These are phyloP conservation scores for Mimas tiliae DNA, from an alignment of 2,888 invertebrate genomes.

Conservation along the genomic window DNA sequence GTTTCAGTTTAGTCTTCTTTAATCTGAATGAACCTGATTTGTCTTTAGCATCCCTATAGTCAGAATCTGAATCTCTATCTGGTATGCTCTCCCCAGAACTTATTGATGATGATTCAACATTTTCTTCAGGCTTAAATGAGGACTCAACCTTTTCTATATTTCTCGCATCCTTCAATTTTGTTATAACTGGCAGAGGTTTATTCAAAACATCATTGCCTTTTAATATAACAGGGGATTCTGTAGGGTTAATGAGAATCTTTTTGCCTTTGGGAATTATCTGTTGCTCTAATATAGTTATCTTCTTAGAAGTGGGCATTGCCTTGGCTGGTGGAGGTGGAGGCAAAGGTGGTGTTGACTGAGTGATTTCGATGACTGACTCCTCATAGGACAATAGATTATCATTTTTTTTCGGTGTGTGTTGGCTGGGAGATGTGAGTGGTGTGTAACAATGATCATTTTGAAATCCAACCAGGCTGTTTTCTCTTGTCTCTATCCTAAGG, in stretches of 20 bases:
- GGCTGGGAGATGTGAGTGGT: slow-evolving; percentile 87
- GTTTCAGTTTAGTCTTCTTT: slow-evolving; percentile 68
- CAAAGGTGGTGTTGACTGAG: slow-evolving; percentile 65
- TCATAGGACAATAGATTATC: slow-evolving; percentile 65
- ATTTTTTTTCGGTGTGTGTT: slow-evolving; percentile 65
- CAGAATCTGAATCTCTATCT: slow-evolving; percentile 87
- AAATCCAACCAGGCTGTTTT: slow-evolving; percentile 86
- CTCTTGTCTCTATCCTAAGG: slow-evolving; percentile 77
- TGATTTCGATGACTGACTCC: slow-evolving; percentile 77
- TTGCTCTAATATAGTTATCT: slow-evolving; percentile 79
- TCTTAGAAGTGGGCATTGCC: slow-evolving; percentile 72
- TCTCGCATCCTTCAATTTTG: slow-evolving; percentile 61
- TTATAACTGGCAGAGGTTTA: slow-evolving; percentile 63
- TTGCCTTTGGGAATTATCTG: slow-evolving; percentile 81
- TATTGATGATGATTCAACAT: slow-evolving; percentile 77
- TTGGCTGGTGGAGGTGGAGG: slow-evolving; percentile 56
- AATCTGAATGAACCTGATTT: slow-evolving; percentile 59
- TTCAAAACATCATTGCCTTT: slow-evolving; percentile 73
- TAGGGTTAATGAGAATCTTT: slow-evolving; percentile 69
- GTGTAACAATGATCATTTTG: slow-evolving; percentile 94
- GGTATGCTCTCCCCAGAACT: slow-evolving; percentile 83
- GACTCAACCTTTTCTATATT: slow-evolving; percentile 53
- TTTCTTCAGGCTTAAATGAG: slow-evolving; percentile 74
- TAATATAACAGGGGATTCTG: slow-evolving; percentile 63
- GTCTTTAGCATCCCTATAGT: slow-evolving; percentile 81